Evolutionary conservation across 2,113 vertebrate species (phyloP), one percentile per base, ranked within the genome.

Genomic region (Sula dactylatra): DNA sequence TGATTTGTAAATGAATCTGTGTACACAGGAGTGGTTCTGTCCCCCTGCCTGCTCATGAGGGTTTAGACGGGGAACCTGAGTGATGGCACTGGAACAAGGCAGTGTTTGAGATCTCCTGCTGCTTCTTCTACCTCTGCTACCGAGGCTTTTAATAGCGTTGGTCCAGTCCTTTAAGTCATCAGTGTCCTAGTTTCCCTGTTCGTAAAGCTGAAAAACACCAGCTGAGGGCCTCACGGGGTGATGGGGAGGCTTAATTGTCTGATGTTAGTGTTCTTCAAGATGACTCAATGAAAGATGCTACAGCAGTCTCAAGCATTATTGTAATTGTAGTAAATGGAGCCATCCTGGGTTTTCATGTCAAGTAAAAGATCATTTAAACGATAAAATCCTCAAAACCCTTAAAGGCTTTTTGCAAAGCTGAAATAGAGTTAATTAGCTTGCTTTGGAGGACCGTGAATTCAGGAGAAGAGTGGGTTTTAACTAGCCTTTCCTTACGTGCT

Each of bases 351-450:
- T 80, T 88, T 85, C 86, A 29, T 64, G 76, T 87, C 61, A 72
- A 89, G 88, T 93, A 80, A 91, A 81, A 94, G 88, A 86, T 69
- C 67, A 15, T 86, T 95, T 80, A 40, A 72, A 72, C 72, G 72
- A 67, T 52, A 65, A 84, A 95, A 88, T 65, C 61, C 88, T 89
- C 86, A 64, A 67, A 93, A 62, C 70, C 47, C 66, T 95, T 65
- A 21, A 61, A 97, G 64, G 38, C 72, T 38, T 81, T 88, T 81
- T 52, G 49, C 56, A 70, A 67, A 89, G 76, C 73, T 85, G 87
- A 59, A 45, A 11, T 16, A 45, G 49, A 90, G 58, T 82, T 82
- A 69, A 92, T 87, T 79, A 91, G 72, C 16, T 66, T 89, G 67
- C 62, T 69, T 85, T 78, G 82, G 71, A 77, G 65, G 58, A 44